Conservation (phyloP, 2,797 vertebrate genomes). For the Clarias laeviceps region DNA sequence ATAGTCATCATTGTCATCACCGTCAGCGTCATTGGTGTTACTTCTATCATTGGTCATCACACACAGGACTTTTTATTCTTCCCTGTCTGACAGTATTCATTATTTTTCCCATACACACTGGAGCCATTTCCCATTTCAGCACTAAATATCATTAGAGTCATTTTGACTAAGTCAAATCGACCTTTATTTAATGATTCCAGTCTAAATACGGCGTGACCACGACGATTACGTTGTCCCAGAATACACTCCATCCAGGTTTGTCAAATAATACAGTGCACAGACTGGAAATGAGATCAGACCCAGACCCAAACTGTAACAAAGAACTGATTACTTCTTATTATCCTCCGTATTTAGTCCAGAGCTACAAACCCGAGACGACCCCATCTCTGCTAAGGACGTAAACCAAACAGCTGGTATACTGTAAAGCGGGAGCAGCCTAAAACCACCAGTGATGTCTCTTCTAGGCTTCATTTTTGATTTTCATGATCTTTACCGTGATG, state of each 20-base stretch:
- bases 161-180: slow-evolving; percentile 16
- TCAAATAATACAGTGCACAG: not conserved
- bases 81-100: no score
- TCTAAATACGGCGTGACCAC: slow-evolving; percentile 28
- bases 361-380: not conserved
- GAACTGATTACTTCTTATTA: not conserved
- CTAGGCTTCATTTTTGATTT: not conserved
- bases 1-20: not conserved
- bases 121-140: slow-evolving; percentile 10
- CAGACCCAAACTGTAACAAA: not conserved
- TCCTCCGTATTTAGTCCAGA: not conserved
- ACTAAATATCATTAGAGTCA: not conserved
- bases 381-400: not conserved
- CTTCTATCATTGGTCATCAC: not conserved
- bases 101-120: not conserved
- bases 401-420: not conserved
- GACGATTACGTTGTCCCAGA: slow-evolving; percentile 37
- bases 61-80: no score
- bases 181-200: slow-evolving; percentile 1
- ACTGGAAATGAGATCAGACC: not conserved
- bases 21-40: not conserved
- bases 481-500: not conserved
- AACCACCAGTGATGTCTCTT: not conserved
- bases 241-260: not conserved
- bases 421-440: not conserved